Conservation (phyloP, 2,113 vertebrate genomes). For the Panurus biarmicus region DNA sequence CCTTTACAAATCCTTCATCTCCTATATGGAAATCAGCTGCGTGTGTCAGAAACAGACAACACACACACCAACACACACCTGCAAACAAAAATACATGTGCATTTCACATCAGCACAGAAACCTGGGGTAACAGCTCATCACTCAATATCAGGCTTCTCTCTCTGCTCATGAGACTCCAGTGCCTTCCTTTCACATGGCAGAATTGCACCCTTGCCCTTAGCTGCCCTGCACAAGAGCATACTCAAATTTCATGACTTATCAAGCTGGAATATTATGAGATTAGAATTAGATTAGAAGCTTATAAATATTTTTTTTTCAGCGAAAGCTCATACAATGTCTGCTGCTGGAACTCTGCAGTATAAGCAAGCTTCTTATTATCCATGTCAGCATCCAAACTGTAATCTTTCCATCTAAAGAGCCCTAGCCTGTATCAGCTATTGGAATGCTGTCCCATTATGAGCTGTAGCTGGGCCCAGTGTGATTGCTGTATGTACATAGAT, state of each 20-base stretch:
- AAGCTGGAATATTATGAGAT: background rate
- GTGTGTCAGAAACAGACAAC: background rate
- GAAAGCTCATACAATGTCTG: background rate
- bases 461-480: background rate
- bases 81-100: background rate
- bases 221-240: background rate
- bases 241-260: background rate
- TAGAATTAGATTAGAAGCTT: background rate
- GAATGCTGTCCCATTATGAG: background rate
- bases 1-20: background rate
- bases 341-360: background rate
- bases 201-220: background rate
- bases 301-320: background rate
- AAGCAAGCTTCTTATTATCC: background rate
- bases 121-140: background rate
- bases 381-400: background rate
- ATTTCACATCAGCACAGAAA: background rate
- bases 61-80: accelerated
- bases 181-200: background rate
- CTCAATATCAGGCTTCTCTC: background rate
- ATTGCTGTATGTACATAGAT: background rate
- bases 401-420: background rate
- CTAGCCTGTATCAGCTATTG: background rate
- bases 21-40: background rate
- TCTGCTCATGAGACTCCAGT: background rate